These are phyloP conservation scores for Glandiceps talaboti DNA, from an alignment of 53 echinoderm and acorn worm genomes.

Conservation along the genomic window DNA sequence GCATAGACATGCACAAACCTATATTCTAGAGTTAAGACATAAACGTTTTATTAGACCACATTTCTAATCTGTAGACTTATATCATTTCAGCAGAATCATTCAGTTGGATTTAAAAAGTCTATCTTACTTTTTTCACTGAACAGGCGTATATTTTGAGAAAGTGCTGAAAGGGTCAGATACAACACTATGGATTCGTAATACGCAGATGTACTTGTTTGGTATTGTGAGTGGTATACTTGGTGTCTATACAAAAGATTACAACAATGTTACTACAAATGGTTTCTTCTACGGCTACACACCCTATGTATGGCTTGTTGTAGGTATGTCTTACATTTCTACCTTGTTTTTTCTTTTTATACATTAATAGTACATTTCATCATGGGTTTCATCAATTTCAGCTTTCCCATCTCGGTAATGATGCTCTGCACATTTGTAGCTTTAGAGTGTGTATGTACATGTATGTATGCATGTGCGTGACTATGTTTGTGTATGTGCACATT, in stretches of 20 bases:
- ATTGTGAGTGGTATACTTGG: constrained; percentile 65
- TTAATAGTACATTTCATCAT: too few relatives aligned
- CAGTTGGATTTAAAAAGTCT: too few relatives aligned
- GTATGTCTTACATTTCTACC: constrained; percentile 53
- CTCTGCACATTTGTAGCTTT: too few relatives aligned
- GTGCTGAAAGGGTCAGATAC: constrained; percentile 89
- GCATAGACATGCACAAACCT: background rate
- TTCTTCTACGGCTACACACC: constrained; percentile 71
- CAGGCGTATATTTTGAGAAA: constrained; percentile 99
- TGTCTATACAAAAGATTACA: constrained; percentile 54
- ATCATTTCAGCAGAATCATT: too few relatives aligned
- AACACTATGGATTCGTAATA: constrained; percentile 85
- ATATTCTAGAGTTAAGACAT: background rate
- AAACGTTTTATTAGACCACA: background rate
- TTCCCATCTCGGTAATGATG: too few relatives aligned
- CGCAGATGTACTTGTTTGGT: constrained; percentile 96
- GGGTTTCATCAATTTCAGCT: too few relatives aligned
- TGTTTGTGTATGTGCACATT: too few relatives aligned
- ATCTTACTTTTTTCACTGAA: background rate
- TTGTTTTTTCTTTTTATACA: too few relatives aligned
- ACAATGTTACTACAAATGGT: constrained; percentile 45
- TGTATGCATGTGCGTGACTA: too few relatives aligned
- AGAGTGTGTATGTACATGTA: too few relatives aligned
- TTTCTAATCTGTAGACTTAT: too few relatives aligned
- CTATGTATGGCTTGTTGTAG: constrained; percentile 63